Conservation (phyloP, 1,140 invertebrate genomes). For the Caenorhabditis remanei region DNA sequence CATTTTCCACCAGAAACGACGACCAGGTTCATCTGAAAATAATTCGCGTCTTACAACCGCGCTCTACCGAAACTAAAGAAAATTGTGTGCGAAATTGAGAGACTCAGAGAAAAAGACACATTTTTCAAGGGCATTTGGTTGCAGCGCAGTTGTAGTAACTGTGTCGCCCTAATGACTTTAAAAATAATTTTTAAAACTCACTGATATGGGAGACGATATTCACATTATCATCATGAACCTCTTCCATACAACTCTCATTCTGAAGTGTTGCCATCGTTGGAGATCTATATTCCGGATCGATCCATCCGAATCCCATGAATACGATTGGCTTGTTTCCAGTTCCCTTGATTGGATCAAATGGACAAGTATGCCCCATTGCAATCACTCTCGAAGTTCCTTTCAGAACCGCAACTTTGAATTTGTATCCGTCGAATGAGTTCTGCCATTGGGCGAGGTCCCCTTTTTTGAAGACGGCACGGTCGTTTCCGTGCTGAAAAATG, state of each 20-base stretch:
- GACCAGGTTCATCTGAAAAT: neutral
- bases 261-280: neutral
- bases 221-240: neutral
- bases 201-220: conserved; percentile 11
- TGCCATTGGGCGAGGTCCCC: neutral
- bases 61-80: neutral
- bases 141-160: neutral
- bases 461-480: neutral
- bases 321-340: neutral
- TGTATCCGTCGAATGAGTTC: neutral
- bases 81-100: neutral
- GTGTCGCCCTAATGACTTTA: no score
- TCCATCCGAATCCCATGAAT: conserved; percentile 18
- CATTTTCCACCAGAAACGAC: neutral
- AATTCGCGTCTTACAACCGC: no score
- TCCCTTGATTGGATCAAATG: neutral
- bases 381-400: neutral
- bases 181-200: no score
- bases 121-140: neutral
- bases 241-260: neutral
- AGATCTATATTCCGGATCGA: neutral
- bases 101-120: no score
- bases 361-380: neutral
- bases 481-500: conserved; percentile 29
- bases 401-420: neutral